These are phyloP conservation scores for Willowsia nigromaculata DNA, from an alignment of 2,888 invertebrate species.

Conservation along the genomic window DNA sequence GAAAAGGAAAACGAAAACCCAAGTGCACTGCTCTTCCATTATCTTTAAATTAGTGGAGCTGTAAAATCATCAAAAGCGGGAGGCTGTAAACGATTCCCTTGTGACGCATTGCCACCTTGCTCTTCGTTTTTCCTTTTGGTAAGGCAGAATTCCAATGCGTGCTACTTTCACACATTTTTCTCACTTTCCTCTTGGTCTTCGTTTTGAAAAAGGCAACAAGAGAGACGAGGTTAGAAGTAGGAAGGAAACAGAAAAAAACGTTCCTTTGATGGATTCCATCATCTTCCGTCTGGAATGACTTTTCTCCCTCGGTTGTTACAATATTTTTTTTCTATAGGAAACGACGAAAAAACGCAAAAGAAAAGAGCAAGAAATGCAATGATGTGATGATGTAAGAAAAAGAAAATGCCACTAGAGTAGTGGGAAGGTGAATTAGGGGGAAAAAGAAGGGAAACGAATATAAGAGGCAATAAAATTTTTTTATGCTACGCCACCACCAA, in stretches of 20 bases:
- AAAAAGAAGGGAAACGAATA: conserved; percentile 20
- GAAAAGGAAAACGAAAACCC: conserved; percentile 14
- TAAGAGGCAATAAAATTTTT: conserved; percentile 5
- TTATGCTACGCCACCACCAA: not conserved
- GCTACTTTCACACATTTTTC: conserved; percentile 24
- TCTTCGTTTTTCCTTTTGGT: not conserved
- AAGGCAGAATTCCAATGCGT: not conserved
- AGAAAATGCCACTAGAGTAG: not conserved
- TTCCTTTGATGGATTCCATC: conserved; percentile 65
- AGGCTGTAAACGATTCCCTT: conserved; percentile 72
- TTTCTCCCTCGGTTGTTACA: conserved; percentile 47
- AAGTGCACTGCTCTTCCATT: conserved; percentile 61
- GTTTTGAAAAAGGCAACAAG: not conserved
- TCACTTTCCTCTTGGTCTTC: not conserved
- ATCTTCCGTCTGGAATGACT: conserved; percentile 58
- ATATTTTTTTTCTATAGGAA: not conserved
- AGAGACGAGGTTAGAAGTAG: not conserved
- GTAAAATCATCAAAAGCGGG: conserved; percentile 78
- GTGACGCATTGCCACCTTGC: conserved; percentile 75
- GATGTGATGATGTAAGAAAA: conserved; percentile 25
- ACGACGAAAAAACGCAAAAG: not conserved
- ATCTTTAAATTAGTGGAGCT: conserved; percentile 76
- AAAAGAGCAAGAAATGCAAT: conserved; percentile 12
- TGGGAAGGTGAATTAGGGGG: conserved; percentile 26
- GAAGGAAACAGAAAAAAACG: conserved; percentile 43